Conservation (phyloP, 1,140 invertebrate species). For the Arion vulgaris region DNA sequence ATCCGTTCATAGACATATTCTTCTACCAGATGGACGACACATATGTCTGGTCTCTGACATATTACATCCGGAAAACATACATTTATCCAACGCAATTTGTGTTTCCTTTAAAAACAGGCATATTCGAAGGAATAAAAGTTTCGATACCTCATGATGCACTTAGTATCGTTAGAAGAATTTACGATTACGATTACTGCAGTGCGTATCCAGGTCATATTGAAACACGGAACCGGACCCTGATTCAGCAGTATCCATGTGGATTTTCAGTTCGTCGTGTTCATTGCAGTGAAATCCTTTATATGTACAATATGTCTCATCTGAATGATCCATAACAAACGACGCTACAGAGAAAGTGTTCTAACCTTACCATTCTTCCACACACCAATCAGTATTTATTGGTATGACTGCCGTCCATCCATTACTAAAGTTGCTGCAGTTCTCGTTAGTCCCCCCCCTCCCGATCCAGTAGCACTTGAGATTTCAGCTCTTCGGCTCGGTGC, state of each 20-base stretch:
- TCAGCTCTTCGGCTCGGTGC: no score
- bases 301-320: slow-evolving; percentile 17
- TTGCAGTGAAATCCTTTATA: neutral
- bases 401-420: no score
- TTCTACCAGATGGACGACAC: neutral
- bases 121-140: slow-evolving; percentile 5
- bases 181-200: neutral
- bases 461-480: no score
- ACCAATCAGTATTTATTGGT: no score
- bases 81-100: slow-evolving; percentile 1
- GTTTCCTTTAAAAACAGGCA: neutral
- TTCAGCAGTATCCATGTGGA: neutral
- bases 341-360: no score
- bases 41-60: slow-evolving; percentile 10
- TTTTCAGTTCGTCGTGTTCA: neutral
- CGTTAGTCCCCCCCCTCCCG: no score
- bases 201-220: neutral
- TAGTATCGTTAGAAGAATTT: neutral
- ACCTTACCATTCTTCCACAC: no score
- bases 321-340: no score
- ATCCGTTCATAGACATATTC: slow-evolving; percentile 22
- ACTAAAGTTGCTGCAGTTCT: no score
- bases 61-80: slow-evolving; percentile 2
- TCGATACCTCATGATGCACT: neutral
- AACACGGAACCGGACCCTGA: neutral